A percentile compares a stretch with the other conserved stretches of the same genome.
Conservation (phyloP, 2,797 vertebrate species). For the Darevskia nairensis region DNA sequence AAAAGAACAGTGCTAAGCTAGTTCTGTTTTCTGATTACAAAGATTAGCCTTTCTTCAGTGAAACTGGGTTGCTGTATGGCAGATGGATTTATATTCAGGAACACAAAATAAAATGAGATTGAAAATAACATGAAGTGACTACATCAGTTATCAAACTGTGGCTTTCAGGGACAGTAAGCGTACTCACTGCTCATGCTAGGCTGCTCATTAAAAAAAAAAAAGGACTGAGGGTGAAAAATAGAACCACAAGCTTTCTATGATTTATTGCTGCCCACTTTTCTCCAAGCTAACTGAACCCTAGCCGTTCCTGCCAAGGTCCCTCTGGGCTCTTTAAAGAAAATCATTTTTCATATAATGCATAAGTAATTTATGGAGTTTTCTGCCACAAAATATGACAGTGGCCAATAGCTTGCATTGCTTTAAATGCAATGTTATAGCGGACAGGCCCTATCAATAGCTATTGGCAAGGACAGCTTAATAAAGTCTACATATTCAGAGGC, state of each 20-base stretch:
- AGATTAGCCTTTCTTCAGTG: conserved; percentile 3
- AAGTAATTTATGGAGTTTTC: not conserved
- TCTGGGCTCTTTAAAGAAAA: not conserved
- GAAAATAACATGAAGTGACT: conserved; percentile 32
- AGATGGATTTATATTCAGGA: conserved; percentile 22
- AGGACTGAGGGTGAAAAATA: not conserved
- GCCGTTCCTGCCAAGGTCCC: not conserved
- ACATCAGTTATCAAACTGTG: conserved; percentile 1
- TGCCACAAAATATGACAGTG: not conserved
- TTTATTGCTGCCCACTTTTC: not conserved
- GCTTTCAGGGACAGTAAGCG: conserved; percentile 7
- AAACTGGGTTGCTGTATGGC: conserved; percentile 14
- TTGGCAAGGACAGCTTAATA: not conserved
- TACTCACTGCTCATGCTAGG: not conserved
- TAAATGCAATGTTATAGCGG: not conserved
- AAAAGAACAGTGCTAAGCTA: not conserved
- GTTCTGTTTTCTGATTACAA: conserved; percentile 10
- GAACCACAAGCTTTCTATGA: not conserved
- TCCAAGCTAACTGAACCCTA: not conserved
- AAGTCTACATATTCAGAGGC: not conserved
- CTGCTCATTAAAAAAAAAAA: conserved; percentile 8
- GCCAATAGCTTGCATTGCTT: not conserved
- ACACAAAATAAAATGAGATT: conserved; percentile 17
- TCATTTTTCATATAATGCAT: not conserved
- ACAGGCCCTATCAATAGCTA: not conserved